Base-by-base conservation (phyloP, 2,888 invertebrate species). In the Eumerus sabulonum region DNA sequence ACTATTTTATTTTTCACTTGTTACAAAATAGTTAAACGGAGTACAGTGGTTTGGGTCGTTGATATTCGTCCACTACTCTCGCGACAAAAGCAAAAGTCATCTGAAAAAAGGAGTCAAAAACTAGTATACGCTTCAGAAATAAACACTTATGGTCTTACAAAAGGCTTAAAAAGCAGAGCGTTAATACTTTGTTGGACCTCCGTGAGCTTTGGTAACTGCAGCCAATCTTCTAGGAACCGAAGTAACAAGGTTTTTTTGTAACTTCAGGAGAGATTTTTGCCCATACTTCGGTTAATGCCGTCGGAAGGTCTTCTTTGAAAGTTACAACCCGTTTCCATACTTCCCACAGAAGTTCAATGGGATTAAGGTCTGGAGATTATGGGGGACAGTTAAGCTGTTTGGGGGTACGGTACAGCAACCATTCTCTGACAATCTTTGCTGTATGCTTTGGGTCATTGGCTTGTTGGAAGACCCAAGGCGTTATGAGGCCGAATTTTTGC, bases 311-410 rank as follows among this genome's bases (percentile, higher is more conserved):
- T 9, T 42, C 42, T n/a, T n/a, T 42, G n/a, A 9, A n/a, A 11
- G 42, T 42, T 5, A 42, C n/a, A n/a, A 42, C 42, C 42, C 9
- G 9, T n/a, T 42, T 42, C n/a, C 42, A 13, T n/a, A 5, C 83
- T 13, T 42, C 42, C 42, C 42, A 42, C 4, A 42, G n/a, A 13
- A 3, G 11, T 42, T 7, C 42, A n/a, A 42, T n/a, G n/a, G n/a
- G 42, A 13, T 42, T 11, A n/a, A 11, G 42, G 42, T 42, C 42
- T n/a, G 42, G 36, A 36, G 19, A 50, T 3, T 14, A 9, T 9
- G 45, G 1, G 9, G 9, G 14, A 45, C 16, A 16, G 16, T 45
- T 16, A 13, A 45, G 16, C 5, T 4, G 9, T 18, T 17, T 48
- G 16, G 48, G 48, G 12, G 48, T 48, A 5, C 1, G 18, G 18